phyloP scores from a whole-genome alignment of 1,140 invertebrate genomes.

The Sycophaga agraensis region DNA sequence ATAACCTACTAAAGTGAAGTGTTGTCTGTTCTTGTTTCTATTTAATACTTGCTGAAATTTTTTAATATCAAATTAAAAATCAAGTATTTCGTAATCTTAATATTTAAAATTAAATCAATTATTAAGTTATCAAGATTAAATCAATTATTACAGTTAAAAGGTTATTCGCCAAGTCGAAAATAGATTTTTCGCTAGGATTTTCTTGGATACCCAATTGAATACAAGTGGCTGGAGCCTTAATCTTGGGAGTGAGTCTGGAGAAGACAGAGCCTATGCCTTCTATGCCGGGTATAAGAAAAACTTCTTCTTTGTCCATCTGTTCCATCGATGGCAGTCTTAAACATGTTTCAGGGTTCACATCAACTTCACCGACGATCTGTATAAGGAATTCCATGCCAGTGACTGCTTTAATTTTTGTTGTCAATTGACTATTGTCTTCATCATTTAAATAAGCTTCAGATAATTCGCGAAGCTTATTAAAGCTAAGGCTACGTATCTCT shows the following conservation, averaged over 20 bases:
- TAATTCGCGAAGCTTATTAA: conserved; percentile 59
- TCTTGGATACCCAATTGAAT: conserved; percentile 62
- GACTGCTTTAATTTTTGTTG: not conserved
- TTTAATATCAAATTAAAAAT: no score
- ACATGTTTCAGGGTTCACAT: not conserved
- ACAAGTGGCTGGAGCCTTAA: conserved; percentile 63
- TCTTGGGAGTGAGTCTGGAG: conserved; percentile 51
- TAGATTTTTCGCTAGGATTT: conserved; percentile 10
- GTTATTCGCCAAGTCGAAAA: conserved; percentile 45
- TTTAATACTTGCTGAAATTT: conserved; percentile 44
- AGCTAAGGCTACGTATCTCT: conserved; percentile 67
- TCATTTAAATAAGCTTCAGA: no score
- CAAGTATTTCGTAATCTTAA: no score
- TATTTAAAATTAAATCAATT: no score
- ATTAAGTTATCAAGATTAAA: not conserved
- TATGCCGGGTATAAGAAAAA: conserved; percentile 72
- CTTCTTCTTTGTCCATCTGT: conserved; percentile 38
- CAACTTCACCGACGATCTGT: not conserved
- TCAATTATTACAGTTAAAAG: conserved; percentile 47
- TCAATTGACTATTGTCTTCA: conserved; percentile 38
- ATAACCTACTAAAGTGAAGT: conserved; percentile 52
- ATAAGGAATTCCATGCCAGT: not conserved
- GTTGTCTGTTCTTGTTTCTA: conserved; percentile 40
- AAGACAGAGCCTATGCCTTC: conserved; percentile 63
- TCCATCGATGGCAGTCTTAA: not conserved